phyloP scores from a whole-genome alignment of 1,140 invertebrate genomes.

The Mamestra configurata region DNA sequence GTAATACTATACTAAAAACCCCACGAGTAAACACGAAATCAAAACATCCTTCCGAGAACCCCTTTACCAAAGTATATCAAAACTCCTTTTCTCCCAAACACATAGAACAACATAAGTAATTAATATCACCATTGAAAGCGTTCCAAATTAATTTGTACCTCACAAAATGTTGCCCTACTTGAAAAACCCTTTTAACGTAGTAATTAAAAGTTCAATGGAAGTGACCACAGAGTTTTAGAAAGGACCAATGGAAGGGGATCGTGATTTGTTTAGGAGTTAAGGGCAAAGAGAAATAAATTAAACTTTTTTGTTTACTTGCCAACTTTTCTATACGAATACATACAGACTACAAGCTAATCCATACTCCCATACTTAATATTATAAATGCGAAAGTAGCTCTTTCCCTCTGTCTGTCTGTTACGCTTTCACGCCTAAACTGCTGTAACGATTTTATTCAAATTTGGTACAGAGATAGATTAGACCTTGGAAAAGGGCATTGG shows the following conservation, averaged over 20 bases:
- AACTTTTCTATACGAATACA: no score
- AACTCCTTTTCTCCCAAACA: slow-evolving; percentile 6
- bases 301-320: not conserved
- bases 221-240: slow-evolving; percentile 6
- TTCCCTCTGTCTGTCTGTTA: no score
- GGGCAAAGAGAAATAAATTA: not conserved
- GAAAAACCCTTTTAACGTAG: slow-evolving; percentile 7
- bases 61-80: not conserved
- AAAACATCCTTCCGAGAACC: not conserved
- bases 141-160: slow-evolving; percentile 25
- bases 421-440: no score
- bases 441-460: no score
- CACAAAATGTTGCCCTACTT: not conserved
- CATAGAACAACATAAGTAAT: not conserved
- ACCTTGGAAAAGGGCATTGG: no score
- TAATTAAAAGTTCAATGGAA: slow-evolving; percentile 26
- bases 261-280: not conserved
- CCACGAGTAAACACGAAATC: not conserved
- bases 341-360: no score
- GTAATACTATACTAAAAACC: not conserved
- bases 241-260: not conserved
- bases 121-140: not conserved
- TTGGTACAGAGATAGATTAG: no score
- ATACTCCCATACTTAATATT: no score
- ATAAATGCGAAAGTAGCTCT: no score